A percentile compares a stretch with the other conserved stretches of the same genome.
Conservation (phyloP, 2,888 invertebrate genomes). For the Apomyelois bistriatella region DNA sequence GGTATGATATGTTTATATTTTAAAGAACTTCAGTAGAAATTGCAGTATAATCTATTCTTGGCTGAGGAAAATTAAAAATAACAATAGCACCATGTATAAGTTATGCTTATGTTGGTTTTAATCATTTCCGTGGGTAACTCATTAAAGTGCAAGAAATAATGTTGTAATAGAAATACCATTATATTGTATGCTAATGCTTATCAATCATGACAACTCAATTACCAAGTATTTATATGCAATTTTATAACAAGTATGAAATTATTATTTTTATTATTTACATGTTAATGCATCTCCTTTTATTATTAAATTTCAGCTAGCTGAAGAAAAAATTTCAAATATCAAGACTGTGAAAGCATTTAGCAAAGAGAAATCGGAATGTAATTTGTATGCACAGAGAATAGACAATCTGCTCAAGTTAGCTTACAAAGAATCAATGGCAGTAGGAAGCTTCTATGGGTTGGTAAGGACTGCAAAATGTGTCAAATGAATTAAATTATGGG, state of each 20-base stretch:
- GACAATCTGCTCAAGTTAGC: slow-evolving; percentile 86
- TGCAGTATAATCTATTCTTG: too few relatives aligned
- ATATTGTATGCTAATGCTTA: not conserved
- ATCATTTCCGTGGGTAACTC: not conserved
- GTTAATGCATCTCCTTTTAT: too few relatives aligned
- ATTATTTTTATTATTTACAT: too few relatives aligned
- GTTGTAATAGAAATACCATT: not conserved
- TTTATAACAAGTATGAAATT: not conserved
- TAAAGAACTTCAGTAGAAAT: too few relatives aligned
- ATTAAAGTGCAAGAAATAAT: too few relatives aligned
- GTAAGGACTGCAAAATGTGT: slow-evolving; percentile 61
- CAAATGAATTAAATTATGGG: too few relatives aligned
- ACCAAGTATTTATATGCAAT: not conserved
- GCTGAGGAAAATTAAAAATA: too few relatives aligned
- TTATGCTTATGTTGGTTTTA: too few relatives aligned
- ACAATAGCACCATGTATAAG: too few relatives aligned
- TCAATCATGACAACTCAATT: not conserved
- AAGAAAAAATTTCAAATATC: slow-evolving; percentile 94
- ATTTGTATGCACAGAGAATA: slow-evolving; percentile 83
- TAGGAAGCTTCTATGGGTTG: slow-evolving; percentile 94
- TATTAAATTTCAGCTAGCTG: slow-evolving; percentile 82
- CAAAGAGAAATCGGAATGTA: slow-evolving; percentile 89
- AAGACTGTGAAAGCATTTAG: slow-evolving; percentile 96
- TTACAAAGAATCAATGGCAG: slow-evolving; percentile 92
- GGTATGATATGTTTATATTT: slow-evolving; percentile 30